A percentile compares a stretch with the other conserved stretches of the same genome.
Conservation (phyloP, 2,888 invertebrate species). For the Limnephilus lunatus region DNA sequence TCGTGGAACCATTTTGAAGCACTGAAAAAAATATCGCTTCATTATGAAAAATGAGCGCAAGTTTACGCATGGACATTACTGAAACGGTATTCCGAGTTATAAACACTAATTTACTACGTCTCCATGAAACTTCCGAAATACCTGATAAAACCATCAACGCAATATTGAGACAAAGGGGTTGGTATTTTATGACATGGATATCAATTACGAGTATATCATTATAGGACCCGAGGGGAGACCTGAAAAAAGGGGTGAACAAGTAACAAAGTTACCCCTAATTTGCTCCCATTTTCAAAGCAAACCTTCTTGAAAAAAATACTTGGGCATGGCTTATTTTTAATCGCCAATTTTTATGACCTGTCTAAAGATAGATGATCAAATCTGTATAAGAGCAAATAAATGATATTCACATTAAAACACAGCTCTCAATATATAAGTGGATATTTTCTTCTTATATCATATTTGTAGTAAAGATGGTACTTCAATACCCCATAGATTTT, state of each 20-base stretch:
- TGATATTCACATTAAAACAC: not conserved
- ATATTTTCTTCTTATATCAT: not conserved
- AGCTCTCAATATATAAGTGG: not conserved
- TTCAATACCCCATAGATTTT: not conserved
- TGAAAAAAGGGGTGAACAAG: not conserved
- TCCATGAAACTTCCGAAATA: not conserved
- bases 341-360: not conserved
- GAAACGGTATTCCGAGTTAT: not conserved
- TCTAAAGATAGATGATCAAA: not conserved
- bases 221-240: not conserved
- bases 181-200: not conserved
- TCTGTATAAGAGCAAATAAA: not conserved
- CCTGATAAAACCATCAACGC: not conserved
- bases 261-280: not conserved
- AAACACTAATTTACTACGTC: not conserved
- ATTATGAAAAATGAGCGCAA: not conserved
- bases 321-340: not conserved
- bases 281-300: not conserved
- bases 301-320: not conserved
- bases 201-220: not conserved
- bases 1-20: not conserved
- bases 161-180: not conserved
- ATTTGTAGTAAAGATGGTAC: not conserved
- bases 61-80: not conserved
- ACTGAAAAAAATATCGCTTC: not conserved